Evolutionary conservation across 53 echinoderm and acorn worm species (phyloP).

Genomic region (Pentamera pediparva): DNA sequence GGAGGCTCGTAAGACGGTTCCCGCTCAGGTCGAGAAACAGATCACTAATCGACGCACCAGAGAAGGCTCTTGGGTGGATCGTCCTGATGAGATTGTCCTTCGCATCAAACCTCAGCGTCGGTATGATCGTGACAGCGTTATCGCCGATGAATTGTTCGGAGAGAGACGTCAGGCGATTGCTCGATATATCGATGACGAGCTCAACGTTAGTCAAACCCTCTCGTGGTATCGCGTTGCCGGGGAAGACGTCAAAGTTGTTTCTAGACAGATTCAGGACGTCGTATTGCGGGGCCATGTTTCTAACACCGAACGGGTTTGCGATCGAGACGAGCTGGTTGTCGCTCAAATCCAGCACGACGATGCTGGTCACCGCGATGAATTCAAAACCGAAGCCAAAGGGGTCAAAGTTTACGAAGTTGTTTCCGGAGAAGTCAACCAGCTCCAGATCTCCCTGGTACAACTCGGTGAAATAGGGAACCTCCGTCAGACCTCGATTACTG

Average conservation of each 20-base stretch:
- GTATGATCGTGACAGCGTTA: neutral
- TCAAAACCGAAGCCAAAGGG: neutral
- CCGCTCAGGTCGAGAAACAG: neutral
- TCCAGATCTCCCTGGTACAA: neutral
- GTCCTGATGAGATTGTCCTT: neutral
- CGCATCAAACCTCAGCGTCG: neutral
- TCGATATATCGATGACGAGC: constrained; percentile 10
- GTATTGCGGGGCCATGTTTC: neutral
- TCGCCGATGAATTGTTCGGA: neutral
- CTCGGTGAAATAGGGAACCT: neutral
- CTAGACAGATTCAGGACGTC: neutral
- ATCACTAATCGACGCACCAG: neutral
- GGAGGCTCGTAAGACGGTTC: constrained; percentile 1
- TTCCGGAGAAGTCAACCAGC: constrained; percentile 1
- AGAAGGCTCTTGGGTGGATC: neutral
- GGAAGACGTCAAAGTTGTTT: neutral
- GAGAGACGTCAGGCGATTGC: constrained; percentile 2
- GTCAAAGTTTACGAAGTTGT: constrained; percentile 6
- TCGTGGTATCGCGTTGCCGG: neutral
- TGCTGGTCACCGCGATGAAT: neutral
- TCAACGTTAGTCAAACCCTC: neutral
- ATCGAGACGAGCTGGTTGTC: neutral
- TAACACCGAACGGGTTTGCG: neutral
- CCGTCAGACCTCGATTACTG: constrained; percentile 8
- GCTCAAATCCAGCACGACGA: neutral